Percentiles rank a stretch among this genome's conserved stretches.
phyloP scores from a whole-genome alignment of 2,797 vertebrate genomes.

The Dicrostonyx torquatus region DNA sequence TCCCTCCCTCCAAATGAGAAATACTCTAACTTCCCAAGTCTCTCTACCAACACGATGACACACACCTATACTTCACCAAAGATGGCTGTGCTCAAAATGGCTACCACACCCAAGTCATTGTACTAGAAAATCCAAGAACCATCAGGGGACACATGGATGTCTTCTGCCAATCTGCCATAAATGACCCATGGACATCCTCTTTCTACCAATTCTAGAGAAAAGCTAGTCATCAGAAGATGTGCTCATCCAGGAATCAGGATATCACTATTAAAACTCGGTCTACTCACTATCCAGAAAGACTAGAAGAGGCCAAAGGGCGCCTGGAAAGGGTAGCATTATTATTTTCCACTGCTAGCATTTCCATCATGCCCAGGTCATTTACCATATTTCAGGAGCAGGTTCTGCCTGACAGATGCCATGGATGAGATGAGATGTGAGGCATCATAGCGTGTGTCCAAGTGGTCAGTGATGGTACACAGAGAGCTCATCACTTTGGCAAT shows the following conservation, averaged over 20 bases:
- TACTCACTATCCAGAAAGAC: background rate
- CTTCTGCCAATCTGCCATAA: conserved; percentile 1
- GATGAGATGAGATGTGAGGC: conserved; percentile 93
- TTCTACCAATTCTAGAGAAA: background rate
- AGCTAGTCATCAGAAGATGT: background rate
- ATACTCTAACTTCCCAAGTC: background rate
- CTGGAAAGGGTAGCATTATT: background rate
- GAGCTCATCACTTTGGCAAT: conserved; percentile 95
- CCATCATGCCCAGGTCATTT: conserved; percentile 66
- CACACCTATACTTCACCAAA: background rate
- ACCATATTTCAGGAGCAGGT: conserved; percentile 96
- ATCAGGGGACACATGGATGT: background rate
- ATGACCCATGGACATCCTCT: background rate
- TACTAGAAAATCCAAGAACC: background rate
- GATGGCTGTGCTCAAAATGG: background rate
- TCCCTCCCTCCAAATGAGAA: background rate
- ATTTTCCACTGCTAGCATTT: background rate
- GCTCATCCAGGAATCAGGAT: background rate
- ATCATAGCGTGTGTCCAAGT: conserved; percentile 91
- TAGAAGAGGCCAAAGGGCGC: background rate
- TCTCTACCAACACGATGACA: background rate
- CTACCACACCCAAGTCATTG: background rate
- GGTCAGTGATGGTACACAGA: conserved; percentile 92
- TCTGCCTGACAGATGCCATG: conserved; percentile 94
- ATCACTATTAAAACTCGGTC: background rate